phyloP scores from a whole-genome alignment of 1,140 invertebrate species.

The Drosophila sechellia region DNA sequence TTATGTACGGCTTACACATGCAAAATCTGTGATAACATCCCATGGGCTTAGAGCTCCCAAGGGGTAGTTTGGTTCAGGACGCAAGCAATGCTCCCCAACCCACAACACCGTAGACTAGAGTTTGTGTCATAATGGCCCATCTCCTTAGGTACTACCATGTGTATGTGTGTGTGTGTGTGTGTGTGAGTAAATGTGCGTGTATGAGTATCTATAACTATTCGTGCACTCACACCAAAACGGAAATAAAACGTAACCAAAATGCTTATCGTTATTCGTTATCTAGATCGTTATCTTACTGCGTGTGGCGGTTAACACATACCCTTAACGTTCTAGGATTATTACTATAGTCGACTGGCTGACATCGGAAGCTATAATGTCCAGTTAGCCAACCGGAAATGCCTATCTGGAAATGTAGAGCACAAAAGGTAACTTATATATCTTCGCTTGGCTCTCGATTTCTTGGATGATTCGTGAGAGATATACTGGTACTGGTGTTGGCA shows the following conservation, averaged over 20 bases:
- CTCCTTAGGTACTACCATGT: neutral
- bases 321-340: conserved; percentile 94
- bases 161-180: conserved; percentile 12
- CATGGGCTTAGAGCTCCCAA: conserved; percentile 19
- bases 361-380: conserved; percentile 96
- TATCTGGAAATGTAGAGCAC: conserved; percentile 90
- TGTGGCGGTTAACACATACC: conserved; percentile 87
- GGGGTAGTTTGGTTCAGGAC: conserved; percentile 38
- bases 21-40: conserved; percentile 55
- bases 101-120: conserved; percentile 24
- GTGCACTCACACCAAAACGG: conserved; percentile 33
- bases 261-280: conserved; percentile 47
- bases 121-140: conserved; percentile 11
- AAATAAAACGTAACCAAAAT: conserved; percentile 27
- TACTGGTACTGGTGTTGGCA: conserved; percentile 9
- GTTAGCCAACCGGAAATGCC: conserved; percentile 93
- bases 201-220: conserved; percentile 14
- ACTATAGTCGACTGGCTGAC: conserved; percentile 97
- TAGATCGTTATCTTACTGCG: conserved; percentile 59
- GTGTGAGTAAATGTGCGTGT: conserved; percentile 1
- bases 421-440: conserved; percentile 52
- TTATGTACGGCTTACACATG: conserved; percentile 71
- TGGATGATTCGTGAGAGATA: conserved; percentile 16
- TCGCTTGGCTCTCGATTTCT: conserved; percentile 15
- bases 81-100: conserved; percentile 23